Percentiles rank a stretch among this genome's conserved stretches.
Conservation (phyloP, 2,888 invertebrate genomes). For the Ariolimax columbianus region DNA sequence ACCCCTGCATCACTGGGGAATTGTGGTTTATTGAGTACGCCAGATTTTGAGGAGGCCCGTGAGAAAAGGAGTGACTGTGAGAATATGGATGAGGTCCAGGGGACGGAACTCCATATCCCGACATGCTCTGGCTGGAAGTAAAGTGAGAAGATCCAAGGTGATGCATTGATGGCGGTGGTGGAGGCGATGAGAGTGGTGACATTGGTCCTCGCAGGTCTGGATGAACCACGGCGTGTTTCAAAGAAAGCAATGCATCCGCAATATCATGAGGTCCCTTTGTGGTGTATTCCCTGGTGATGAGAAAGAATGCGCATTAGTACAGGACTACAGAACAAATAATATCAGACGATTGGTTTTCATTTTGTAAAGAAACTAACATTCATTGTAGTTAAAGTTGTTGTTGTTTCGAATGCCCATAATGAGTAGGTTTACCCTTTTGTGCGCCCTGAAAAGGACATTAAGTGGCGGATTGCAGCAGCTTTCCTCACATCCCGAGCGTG, state of each 20-base stretch:
- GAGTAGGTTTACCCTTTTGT: no score
- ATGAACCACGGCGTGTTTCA: constrained; percentile 92
- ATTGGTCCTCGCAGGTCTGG: constrained; percentile 81
- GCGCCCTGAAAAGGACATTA: no score
- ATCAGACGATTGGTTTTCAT: no score
- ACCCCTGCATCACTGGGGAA: constrained; percentile 58
- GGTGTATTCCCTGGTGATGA: constrained; percentile 68
- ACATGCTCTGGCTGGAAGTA: constrained; percentile 35
- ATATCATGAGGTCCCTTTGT: constrained; percentile 82
- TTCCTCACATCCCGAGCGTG: no score
- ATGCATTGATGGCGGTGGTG: constrained; percentile 58
- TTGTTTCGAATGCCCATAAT: no score
- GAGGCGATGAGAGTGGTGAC: constrained; percentile 66
- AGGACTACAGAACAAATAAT: no score
- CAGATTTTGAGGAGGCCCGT: constrained; percentile 33
- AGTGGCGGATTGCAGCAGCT: no score
- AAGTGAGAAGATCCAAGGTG: constrained; percentile 58
- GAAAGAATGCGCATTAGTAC: no score
- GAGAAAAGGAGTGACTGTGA: constrained; percentile 53
- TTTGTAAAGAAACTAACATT: no score
- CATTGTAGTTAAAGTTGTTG: no score
- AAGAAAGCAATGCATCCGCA: constrained; percentile 91
- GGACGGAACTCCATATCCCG: constrained; percentile 58
- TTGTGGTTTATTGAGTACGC: constrained; percentile 61
- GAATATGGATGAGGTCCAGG: constrained; percentile 59